Percentiles rank a stretch among this genome's conserved stretches.
These are phyloP conservation scores for Poecilia picta DNA, from an alignment of 2,797 vertebrate genomes.

Conservation along the genomic window DNA sequence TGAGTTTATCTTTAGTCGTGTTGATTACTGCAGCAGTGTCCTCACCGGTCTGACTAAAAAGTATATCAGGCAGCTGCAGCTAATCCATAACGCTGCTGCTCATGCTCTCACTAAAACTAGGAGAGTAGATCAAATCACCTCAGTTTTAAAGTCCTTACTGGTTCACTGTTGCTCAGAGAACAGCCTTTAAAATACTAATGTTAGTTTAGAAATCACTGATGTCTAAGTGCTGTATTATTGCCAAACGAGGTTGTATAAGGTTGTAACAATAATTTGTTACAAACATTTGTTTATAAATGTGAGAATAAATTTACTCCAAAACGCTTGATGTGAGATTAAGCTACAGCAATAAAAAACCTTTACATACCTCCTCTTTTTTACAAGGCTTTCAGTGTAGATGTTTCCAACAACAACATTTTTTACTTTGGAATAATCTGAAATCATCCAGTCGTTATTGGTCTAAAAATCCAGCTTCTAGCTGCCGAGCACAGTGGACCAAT, in stretches of 20 bases:
- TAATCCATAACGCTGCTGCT: too few species aligned
- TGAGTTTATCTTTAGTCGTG: too few species aligned
- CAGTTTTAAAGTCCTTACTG: too few species aligned
- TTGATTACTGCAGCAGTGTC: too few species aligned
- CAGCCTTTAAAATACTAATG: too few species aligned
- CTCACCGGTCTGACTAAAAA: too few species aligned
- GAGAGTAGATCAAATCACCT: too few species aligned
- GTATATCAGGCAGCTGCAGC: too few species aligned
- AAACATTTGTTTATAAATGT: background rate
- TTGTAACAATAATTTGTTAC: background rate
- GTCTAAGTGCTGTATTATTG: background rate
- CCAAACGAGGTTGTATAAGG: background rate
- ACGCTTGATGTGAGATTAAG: background rate
- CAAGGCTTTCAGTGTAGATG: background rate
- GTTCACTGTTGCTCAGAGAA: too few species aligned
- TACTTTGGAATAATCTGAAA: background rate
- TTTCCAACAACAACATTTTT: background rate
- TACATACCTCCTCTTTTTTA: background rate
- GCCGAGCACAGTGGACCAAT: background rate
- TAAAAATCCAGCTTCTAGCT: background rate
- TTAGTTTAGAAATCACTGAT: too few species aligned
- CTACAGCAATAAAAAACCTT: background rate
- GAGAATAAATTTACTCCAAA: background rate
- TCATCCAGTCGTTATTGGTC: background rate
- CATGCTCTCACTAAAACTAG: too few species aligned